A percentile compares a stretch with the other conserved stretches of the same genome.
Evolutionary conservation across 1,140 invertebrate species (phyloP).

Genomic region (Ips nitidus): DNA sequence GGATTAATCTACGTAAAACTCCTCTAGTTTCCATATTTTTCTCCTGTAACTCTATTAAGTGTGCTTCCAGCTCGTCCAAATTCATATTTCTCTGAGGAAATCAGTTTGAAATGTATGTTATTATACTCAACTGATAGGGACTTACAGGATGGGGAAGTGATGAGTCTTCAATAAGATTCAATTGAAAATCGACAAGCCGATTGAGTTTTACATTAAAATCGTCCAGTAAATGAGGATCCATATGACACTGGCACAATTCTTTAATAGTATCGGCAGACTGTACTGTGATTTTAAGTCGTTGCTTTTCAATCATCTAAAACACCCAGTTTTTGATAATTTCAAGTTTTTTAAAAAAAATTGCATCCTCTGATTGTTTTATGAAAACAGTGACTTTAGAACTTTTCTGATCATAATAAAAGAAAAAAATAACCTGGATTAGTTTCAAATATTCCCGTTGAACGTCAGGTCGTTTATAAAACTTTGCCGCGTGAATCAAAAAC

Average conservation of each 20-base stretch:
- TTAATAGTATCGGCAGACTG: constrained; percentile 50
- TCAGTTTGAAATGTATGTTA: constrained; percentile 12
- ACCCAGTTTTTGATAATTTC: background rate
- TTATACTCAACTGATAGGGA: constrained; percentile 2
- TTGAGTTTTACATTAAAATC: constrained; percentile 30
- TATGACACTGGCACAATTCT: constrained; percentile 13
- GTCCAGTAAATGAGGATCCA: constrained; percentile 19
- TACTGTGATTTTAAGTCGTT: constrained; percentile 51
- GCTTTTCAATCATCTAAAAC: constrained; percentile 50
- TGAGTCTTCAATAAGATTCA: constrained; percentile 40
- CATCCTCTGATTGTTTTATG: too few relatives aligned
- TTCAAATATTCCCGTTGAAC: constrained; percentile 8
- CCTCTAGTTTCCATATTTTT: constrained; percentile 61
- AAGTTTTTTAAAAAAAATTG: background rate
- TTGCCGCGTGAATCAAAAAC: constrained; percentile 31
- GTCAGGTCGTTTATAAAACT: constrained; percentile 1
- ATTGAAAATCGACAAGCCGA: constrained; percentile 33
- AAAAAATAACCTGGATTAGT: constrained; percentile 6
- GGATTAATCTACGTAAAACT: constrained; percentile 56
- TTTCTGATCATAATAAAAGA: too few relatives aligned
- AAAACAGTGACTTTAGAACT: too few relatives aligned
- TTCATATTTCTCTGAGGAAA: constrained; percentile 57
- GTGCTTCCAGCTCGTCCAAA: constrained; percentile 55
- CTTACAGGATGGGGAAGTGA: constrained; percentile 56
- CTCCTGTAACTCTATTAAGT: constrained; percentile 57